These are phyloP conservation scores for Arbacia lixula DNA, from an alignment of 53 echinoderm and acorn worm species.

Conservation along the genomic window DNA sequence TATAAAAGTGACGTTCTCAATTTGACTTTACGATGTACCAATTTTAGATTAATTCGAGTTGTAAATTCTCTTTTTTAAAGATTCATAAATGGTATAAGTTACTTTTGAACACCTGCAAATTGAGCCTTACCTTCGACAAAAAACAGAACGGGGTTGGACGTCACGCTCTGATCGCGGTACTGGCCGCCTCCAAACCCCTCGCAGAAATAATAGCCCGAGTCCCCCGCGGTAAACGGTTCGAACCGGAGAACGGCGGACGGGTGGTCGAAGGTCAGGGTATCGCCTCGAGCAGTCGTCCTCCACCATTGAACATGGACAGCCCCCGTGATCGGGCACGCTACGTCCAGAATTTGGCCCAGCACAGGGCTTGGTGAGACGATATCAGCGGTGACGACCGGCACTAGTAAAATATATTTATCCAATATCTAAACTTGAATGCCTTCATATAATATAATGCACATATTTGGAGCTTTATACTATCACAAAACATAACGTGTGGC, in stretches of 20 bases:
- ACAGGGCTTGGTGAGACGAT: not conserved
- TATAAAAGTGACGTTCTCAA: too few species aligned
- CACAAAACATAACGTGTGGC: too few species aligned
- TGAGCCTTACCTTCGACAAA: constrained; percentile 63
- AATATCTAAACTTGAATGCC: too few species aligned
- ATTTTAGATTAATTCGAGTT: too few species aligned
- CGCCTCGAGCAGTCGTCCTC: constrained; percentile 1
- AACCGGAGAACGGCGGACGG: constrained; percentile 41
- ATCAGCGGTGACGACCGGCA: not conserved
- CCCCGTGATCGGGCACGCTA: constrained; percentile 29
- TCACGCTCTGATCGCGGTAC: constrained; percentile 35
- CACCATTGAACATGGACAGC: constrained; percentile 20
- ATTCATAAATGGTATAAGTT: too few species aligned
- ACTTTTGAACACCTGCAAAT: too few species aligned
- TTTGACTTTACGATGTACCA: too few species aligned
- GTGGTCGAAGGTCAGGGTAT: not conserved
- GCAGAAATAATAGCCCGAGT: constrained; percentile 74
- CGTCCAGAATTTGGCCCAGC: not conserved
- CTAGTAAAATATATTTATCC: too few species aligned
- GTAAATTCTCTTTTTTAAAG: too few species aligned
- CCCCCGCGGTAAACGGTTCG: not conserved
- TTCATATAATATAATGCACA: too few species aligned
- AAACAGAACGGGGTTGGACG: constrained; percentile 62
- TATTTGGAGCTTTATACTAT: too few species aligned
- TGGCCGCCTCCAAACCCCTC: constrained; percentile 67